Conservation (phyloP, 2,113 vertebrate genomes). For the Actenoides hombroni region DNA sequence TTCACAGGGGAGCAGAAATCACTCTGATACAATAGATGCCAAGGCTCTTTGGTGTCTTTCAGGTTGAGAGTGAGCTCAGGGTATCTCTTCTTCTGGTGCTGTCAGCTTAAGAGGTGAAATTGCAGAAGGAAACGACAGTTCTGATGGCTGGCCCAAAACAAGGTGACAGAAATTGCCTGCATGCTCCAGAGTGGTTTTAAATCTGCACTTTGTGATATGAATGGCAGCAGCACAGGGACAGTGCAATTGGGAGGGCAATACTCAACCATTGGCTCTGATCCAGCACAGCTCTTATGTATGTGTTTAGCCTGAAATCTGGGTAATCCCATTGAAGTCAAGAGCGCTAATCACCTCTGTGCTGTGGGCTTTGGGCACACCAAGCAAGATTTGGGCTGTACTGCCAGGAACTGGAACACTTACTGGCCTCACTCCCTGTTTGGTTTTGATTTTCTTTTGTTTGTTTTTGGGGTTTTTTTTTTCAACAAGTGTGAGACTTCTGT, state of each 20-base stretch:
- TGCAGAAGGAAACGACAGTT: background rate
- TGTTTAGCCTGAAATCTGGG: background rate
- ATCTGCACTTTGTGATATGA: background rate
- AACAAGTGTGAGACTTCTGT: background rate
- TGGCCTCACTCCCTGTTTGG: background rate
- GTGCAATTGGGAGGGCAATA: background rate
- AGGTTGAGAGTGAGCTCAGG: background rate
- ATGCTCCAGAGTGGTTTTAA: background rate
- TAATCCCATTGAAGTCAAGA: background rate
- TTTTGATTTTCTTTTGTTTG: no score
- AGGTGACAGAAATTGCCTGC: background rate
- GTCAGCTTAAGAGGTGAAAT: background rate
- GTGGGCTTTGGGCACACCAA: background rate
- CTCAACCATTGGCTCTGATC: background rate
- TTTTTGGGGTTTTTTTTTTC: background rate
- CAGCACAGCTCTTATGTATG: background rate
- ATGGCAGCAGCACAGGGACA: background rate
- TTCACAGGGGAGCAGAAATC: background rate
- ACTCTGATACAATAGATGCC: rapidly evolving
- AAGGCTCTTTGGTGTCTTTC: background rate
- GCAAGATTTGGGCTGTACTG: background rate
- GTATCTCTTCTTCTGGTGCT: background rate
- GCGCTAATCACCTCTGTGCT: background rate
- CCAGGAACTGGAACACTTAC: background rate
- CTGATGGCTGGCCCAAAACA: background rate